phyloP scores from a whole-genome alignment of 2,797 vertebrate species.

The Epinephelus coioides region DNA sequence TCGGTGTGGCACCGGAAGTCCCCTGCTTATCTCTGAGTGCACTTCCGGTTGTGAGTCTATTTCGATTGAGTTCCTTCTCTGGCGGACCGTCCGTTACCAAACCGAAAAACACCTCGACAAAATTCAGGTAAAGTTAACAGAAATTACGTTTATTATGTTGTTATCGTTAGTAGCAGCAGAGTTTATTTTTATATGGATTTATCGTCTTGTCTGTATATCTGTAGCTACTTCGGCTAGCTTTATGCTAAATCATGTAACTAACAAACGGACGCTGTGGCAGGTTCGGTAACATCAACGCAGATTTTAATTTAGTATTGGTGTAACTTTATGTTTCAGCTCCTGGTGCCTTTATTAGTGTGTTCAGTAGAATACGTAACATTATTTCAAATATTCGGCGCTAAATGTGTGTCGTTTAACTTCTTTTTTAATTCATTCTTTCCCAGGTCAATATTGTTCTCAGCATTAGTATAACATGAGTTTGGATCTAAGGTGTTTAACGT shows the following conservation, averaged over 20 bases:
- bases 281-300: background rate
- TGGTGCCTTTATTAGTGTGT: background rate
- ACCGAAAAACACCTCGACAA: accelerated
- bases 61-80: accelerated
- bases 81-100: accelerated
- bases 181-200: accelerated
- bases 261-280: background rate
- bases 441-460: background rate
- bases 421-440: accelerated
- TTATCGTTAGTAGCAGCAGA: accelerated
- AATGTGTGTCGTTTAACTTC: background rate
- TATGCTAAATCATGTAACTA: constrained; percentile 6
- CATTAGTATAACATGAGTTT: background rate
- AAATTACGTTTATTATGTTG: accelerated
- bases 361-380: background rate
- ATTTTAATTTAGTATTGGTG: background rate
- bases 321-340: too few relatives aligned
- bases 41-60: constrained; percentile 9
- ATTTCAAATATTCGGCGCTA: too few relatives aligned
- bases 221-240: background rate
- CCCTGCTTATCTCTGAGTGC: background rate
- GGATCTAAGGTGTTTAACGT: background rate
- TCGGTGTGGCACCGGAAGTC: constrained; percentile 21
- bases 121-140: background rate
- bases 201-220: background rate